A percentile compares a stretch with the other conserved stretches of the same genome.
These are phyloP conservation scores for Drosophila kikkawai DNA, from an alignment of 1,140 invertebrate species.

Conservation along the genomic window DNA sequence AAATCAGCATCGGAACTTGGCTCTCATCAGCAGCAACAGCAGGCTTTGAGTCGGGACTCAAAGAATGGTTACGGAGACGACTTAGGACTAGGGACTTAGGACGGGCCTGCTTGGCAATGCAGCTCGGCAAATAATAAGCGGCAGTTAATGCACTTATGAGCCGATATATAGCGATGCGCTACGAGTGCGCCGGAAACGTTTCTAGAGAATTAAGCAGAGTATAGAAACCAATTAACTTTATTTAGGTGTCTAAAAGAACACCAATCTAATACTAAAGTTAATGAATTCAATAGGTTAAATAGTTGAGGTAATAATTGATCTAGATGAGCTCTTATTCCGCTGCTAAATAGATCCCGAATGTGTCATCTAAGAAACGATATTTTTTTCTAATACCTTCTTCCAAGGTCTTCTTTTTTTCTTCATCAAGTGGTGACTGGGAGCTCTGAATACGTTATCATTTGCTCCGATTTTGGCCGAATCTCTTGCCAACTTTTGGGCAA, in stretches of 20 bases:
- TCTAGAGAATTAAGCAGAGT: not conserved
- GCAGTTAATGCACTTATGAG: slow-evolving; percentile 30
- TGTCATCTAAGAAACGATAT: not conserved
- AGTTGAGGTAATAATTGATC: not conserved
- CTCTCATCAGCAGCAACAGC: slow-evolving; percentile 8
- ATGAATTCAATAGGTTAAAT: not conserved
- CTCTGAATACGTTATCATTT: slow-evolving; percentile 22
- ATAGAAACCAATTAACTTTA: no score
- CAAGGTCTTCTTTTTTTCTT: not conserved
- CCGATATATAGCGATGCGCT: slow-evolving; percentile 17
- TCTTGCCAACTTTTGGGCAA: slow-evolving; percentile 48
- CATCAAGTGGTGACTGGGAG: not conserved
- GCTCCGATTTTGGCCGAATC: slow-evolving; percentile 39
- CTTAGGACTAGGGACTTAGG: slow-evolving; percentile 6
- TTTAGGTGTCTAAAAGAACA: not conserved
- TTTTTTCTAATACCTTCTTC: not conserved
- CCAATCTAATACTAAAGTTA: not conserved
- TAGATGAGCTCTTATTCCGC: not conserved
- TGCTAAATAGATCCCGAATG: not conserved
- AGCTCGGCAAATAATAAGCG: slow-evolving; percentile 48
- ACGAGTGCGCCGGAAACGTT: not conserved
- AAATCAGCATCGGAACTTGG: slow-evolving; percentile 70
- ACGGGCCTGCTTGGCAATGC: slow-evolving; percentile 8
- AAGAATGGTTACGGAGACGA: slow-evolving; percentile 30
- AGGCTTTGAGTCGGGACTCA: slow-evolving; percentile 6